These are phyloP conservation scores for Polyodon spathula DNA, from an alignment of 2,113 vertebrate genomes.

Conservation along the genomic window DNA sequence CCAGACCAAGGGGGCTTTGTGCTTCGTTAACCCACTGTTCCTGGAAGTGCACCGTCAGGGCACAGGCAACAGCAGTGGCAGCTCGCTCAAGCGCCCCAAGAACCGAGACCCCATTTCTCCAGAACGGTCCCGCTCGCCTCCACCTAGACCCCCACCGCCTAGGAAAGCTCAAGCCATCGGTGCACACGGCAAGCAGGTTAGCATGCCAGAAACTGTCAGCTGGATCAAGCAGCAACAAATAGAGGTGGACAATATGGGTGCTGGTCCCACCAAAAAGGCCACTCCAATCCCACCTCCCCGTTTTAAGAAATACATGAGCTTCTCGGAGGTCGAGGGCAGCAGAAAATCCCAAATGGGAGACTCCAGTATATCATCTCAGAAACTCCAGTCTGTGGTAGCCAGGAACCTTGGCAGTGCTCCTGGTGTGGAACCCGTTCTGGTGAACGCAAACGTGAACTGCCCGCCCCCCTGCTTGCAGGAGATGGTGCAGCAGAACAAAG, in stretches of 20 bases:
- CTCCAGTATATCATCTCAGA: conserved; percentile 24
- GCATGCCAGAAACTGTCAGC: conserved; percentile 64
- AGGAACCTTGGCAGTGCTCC: conserved; percentile 46
- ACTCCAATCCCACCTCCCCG: conserved; percentile 59
- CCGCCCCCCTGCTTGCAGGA: neutral
- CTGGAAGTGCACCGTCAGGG: conserved; percentile 75
- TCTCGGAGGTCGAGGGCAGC: conserved; percentile 51
- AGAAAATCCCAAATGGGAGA: conserved; percentile 45
- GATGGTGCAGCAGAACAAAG: conserved; percentile 40
- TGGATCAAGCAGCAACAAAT: conserved; percentile 29
- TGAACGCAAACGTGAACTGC: conserved; percentile 15
- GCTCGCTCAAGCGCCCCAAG: conserved; percentile 31
- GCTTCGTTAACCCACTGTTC: conserved; percentile 87
- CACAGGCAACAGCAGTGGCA: conserved; percentile 43
- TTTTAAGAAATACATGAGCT: conserved; percentile 66
- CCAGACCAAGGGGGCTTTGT: conserved; percentile 72
- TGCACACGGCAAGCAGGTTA: conserved; percentile 44
- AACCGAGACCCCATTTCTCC: conserved; percentile 47
- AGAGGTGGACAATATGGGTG: conserved; percentile 26
- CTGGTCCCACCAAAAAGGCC: conserved; percentile 40
- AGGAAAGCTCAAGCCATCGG: conserved; percentile 56
- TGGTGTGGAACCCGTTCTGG: conserved; percentile 13
- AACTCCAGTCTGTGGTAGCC: conserved; percentile 46
- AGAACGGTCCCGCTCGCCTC: conserved; percentile 52
- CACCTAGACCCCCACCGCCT: conserved; percentile 65